Evolutionary conservation across 2,113 vertebrate species (phyloP), one percentile per base, ranked within the genome.

Genomic region (Coregonus clupeaformis): DNA sequence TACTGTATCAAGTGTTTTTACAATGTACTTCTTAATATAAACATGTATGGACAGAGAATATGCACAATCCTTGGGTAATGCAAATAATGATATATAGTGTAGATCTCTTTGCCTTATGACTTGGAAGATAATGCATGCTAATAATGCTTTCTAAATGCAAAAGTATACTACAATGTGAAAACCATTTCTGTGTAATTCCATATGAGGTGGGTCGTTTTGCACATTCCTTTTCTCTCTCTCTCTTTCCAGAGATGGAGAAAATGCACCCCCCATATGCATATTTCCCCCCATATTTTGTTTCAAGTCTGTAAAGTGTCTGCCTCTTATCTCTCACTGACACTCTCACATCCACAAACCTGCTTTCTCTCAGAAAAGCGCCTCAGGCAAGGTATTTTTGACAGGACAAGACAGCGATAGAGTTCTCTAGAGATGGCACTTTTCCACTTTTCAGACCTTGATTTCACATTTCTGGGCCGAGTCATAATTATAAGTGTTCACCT

Each of bases 381-480:
- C 55, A 49, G 68, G 71, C 73, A 66, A 70, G 69, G 72, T 74
- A 77, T 79, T 73, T 85, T 78, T 85, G 81, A 85, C 81, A 83
- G 84, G 79, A 76, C 25, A 59, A 72, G 68, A 82, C 47, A 80
- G 78, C 82, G 80, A 65, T 55, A 71, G 57, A 24, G 69, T 77
- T 69, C 75, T 60, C 62, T 57, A 68, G 68, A 80, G 71, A 76
- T 55, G 76, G 67, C 73, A 52, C 16, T 14, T 52, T 52, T 52
- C 47, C 3, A 81, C 59, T 69, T 74, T 75, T 79, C 69, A 82
- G 22, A 74, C 57, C 30, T 49, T 63, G 60, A 75, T 67, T 73
- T 71, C 59, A 72, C 72, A 72, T 73, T 75, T 77, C 72, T 60
- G 78, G 65, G 32, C 77, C 1, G 27, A 77, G 60, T 27, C 72